Base-by-base conservation (phyloP, 2,888 invertebrate species). In the Philhelius pedissequus region DNA sequence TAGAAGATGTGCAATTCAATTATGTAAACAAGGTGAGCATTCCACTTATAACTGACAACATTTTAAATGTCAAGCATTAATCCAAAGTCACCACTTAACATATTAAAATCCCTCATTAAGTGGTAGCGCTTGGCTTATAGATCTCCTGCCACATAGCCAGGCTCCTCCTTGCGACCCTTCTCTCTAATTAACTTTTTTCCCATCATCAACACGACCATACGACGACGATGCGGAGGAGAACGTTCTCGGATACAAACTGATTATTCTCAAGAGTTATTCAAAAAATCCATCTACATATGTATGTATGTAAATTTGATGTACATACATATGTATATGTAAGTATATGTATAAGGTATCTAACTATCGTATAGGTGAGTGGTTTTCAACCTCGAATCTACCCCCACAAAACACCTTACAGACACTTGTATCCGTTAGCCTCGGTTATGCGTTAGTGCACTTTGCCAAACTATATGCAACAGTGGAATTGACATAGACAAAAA, bases 21-120 rank as follows among this genome's bases (percentile, higher is more conserved):
- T 80, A 76, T 75, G 84, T 75, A 84, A 84, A 84, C 75, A 84
- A 80, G 80, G 75, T 84, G 84, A 84, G 76, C 84, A 84, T 71
- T 80, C 76, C 80, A 84, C 84, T 84, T 62, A 71, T 70, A 80
- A 62, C 68, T 76, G 84, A 76, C 80, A 84, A 84, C 80, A 75
- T 80, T 80, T 80, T 75, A 84, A 84, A 84, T 75, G 84, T 80
- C 84, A 84, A 84, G 84, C 60, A 68, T 80, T 76, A 75, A 80
- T 80, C 84, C 75, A 80, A 80, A 80, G 80, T 66, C 74, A 74
- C 30, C 56, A 83, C 83, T 79, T 79, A 74, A 83, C 70, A 75
- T 66, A 58, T 40, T 79, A 83, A 79, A 83, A 75, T 38, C 43
- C 40, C 40, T 40, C 82, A 62, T 78, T 69, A 68, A 58, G 69